A percentile compares a stretch with the other conserved stretches of the same genome.
These are phyloP conservation scores for Esperia sulphurella DNA, from an alignment of 2,888 invertebrate species.

Conservation along the genomic window DNA sequence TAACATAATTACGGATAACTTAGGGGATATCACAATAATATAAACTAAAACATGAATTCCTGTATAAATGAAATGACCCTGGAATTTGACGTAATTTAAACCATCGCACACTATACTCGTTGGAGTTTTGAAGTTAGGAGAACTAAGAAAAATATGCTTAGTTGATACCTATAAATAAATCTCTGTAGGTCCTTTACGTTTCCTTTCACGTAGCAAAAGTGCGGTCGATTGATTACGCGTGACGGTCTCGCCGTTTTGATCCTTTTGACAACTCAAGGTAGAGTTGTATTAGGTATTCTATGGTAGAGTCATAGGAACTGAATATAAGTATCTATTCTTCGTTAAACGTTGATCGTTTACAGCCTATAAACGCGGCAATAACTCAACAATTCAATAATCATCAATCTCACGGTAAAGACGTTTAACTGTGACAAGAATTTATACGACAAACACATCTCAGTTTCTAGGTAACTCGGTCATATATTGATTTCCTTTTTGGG, in stretches of 20 bases:
- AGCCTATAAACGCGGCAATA: constrained; percentile 20
- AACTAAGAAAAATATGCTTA: too few species aligned
- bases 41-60: too few species aligned
- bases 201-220: not conserved
- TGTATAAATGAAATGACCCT: too few species aligned
- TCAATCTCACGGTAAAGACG: constrained; percentile 22
- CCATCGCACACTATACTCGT: too few species aligned
- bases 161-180: too few species aligned
- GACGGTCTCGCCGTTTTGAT: not conserved
- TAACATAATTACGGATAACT: not conserved
- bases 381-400: constrained; percentile 30
- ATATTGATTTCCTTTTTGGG: not conserved
- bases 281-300: too few species aligned
- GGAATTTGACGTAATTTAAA: too few species aligned
- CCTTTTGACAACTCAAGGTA: constrained; percentile 1
- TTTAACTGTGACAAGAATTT: constrained; percentile 28
- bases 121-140: too few species aligned
- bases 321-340: not conserved
- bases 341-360: not conserved
- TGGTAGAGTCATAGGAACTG: not conserved
- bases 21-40: not conserved
- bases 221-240: constrained; percentile 1
- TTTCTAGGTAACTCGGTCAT: constrained; percentile 28
- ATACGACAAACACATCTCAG: not conserved
- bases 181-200: too few species aligned